Conservation (phyloP, 2,888 invertebrate genomes). For the Aricia artaxerxes region DNA sequence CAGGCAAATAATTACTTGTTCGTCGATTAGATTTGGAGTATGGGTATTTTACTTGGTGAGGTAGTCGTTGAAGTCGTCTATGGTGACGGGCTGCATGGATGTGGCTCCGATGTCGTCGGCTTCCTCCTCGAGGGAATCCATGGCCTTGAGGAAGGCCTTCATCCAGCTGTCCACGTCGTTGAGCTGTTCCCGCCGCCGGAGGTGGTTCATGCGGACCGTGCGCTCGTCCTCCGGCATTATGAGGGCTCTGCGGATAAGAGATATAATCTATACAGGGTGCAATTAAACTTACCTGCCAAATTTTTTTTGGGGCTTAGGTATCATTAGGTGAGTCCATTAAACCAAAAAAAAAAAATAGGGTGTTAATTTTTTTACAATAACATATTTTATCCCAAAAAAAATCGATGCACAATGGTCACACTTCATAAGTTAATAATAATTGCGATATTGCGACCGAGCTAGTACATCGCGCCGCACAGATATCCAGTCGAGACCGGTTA, state of each 20-base stretch:
- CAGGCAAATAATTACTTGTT: background rate
- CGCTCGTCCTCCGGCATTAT: constrained; percentile 95
- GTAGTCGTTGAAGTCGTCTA: constrained; percentile 95
- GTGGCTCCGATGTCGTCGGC: constrained; percentile 91
- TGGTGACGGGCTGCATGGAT: constrained; percentile 93
- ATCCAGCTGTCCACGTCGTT: constrained; percentile 95
- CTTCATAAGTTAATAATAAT: too few relatives aligned
- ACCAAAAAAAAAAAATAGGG: too few relatives aligned
- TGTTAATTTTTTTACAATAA: too few relatives aligned
- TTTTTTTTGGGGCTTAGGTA: too few relatives aligned
- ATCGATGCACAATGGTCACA: too few relatives aligned
- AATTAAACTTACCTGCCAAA: too few relatives aligned
- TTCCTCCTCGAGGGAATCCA: constrained; percentile 91
- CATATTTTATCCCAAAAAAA: too few relatives aligned
- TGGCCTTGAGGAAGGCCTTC: constrained; percentile 91
- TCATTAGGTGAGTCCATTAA: too few relatives aligned
- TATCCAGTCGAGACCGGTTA: too few relatives aligned
- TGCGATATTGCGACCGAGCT: too few relatives aligned
- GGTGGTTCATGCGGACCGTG: constrained; percentile 91
- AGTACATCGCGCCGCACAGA: too few relatives aligned
- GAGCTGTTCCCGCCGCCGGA: constrained; percentile 88
- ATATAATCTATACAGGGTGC: background rate
- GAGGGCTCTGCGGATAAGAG: constrained; percentile 82
- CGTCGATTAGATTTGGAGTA: background rate
- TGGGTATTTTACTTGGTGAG: constrained; percentile 84